A percentile compares a stretch with the other conserved stretches of the same genome.
These are phyloP conservation scores for Botia kubotai DNA, from an alignment of 2,797 vertebrate species.

Conservation along the genomic window DNA sequence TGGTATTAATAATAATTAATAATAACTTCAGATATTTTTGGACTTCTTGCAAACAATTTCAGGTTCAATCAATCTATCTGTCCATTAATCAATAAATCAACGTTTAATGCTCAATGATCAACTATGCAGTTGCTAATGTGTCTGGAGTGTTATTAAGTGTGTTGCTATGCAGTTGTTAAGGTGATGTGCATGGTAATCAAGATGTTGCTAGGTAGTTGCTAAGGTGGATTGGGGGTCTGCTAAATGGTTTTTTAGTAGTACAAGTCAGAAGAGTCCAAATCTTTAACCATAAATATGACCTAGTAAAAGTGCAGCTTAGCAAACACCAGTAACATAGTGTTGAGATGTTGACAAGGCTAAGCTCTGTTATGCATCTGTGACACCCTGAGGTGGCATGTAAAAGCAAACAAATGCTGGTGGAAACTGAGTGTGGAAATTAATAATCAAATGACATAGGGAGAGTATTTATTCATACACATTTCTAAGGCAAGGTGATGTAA, in stretches of 20 bases:
- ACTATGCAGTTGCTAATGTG: background rate
- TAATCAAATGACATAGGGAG: background rate
- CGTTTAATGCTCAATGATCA: background rate
- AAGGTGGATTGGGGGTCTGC: background rate
- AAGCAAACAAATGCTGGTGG: background rate
- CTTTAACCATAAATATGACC: background rate
- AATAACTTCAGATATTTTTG: background rate
- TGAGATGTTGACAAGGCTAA: background rate
- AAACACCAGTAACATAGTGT: background rate
- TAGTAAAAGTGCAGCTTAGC: background rate
- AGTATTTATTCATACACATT: constrained; percentile 7
- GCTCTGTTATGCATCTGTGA: background rate
- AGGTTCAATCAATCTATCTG: background rate
- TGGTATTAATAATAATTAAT: background rate
- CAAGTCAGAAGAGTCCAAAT: background rate
- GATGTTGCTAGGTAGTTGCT: background rate
- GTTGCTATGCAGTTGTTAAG: background rate
- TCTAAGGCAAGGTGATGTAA: background rate
- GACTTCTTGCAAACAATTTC: background rate
- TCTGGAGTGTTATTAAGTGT: background rate
- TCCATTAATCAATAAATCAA: background rate
- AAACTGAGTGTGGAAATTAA: constrained; percentile 6
- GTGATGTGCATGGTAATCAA: background rate
- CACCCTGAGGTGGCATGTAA: background rate
- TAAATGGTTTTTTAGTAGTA: background rate